Percentiles rank a stretch among this genome's conserved stretches.
Conservation (phyloP, 2,797 vertebrate genomes). For the Halcyon badia region DNA sequence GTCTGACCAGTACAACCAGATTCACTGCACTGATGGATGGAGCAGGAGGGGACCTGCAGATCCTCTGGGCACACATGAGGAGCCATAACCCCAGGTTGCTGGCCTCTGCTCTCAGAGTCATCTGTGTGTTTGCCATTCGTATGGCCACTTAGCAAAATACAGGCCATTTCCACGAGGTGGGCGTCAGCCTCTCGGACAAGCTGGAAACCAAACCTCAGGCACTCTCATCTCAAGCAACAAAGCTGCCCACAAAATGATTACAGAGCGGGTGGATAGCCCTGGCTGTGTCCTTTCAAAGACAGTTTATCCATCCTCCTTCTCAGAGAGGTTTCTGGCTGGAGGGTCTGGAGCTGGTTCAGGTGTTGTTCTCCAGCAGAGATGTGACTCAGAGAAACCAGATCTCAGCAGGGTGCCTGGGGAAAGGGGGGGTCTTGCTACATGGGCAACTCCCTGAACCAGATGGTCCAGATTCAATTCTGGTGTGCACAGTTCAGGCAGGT, state of each 20-base stretch:
- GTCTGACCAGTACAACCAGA: not conserved
- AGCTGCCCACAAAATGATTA: not conserved
- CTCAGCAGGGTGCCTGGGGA: accelerated
- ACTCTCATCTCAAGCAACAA: not conserved
- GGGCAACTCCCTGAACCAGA: accelerated
- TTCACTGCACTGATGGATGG: not conserved
- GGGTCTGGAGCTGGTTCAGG: not conserved
- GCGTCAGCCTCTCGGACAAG: not conserved
- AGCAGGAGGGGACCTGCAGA: not conserved
- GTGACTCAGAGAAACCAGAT: not conserved
- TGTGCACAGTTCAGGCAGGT: not conserved
- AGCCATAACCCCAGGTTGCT: accelerated
- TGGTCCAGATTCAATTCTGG: accelerated
- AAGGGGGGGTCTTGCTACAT: not conserved
- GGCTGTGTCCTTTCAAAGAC: not conserved
- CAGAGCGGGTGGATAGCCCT: not conserved
- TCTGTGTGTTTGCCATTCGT: not conserved
- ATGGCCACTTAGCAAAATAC: not conserved
- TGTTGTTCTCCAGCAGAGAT: not conserved
- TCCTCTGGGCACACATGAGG: accelerated
- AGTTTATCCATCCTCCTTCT: not conserved
- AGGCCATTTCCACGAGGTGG: not conserved
- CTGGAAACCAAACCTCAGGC: not conserved
- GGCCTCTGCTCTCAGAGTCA: not conserved
- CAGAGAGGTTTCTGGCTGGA: not conserved